Evolutionary conservation across 1,140 invertebrate species (phyloP).

Genomic region (Trachymyrmex cornetzi): DNA sequence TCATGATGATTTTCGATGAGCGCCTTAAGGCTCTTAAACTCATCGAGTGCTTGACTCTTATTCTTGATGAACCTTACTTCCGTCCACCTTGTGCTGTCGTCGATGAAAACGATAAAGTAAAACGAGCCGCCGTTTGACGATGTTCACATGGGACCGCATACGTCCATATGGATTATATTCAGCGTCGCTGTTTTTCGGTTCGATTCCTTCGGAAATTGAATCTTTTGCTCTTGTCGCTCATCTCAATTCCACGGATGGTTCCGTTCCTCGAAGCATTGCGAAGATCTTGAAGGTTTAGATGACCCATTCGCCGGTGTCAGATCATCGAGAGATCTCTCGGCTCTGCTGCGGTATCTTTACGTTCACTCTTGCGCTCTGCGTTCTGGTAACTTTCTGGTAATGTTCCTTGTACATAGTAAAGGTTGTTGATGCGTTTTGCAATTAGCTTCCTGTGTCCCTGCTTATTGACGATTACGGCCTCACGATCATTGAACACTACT

Average conservation of each 20-base stretch:
- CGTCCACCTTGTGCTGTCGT: too few species aligned
- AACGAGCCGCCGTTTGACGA: too few species aligned
- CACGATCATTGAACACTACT: neutral
- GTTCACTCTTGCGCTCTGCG: neutral
- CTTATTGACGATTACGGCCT: neutral
- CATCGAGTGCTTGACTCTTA: too few species aligned
- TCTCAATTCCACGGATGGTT: neutral
- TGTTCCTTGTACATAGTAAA: constrained; percentile 8
- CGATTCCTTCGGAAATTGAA: too few species aligned
- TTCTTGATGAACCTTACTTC: too few species aligned
- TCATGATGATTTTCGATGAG: too few species aligned
- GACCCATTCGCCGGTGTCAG: neutral
- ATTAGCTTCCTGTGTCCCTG: neutral
- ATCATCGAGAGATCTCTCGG: neutral
- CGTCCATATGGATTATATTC: too few species aligned
- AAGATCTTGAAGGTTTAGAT: neutral
- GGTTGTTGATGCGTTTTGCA: neutral
- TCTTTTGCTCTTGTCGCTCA: neutral
- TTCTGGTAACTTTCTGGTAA: neutral
- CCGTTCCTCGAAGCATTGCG: neutral
- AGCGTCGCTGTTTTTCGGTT: too few species aligned
- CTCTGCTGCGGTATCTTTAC: too few species aligned
- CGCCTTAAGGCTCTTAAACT: too few species aligned
- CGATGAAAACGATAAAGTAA: too few species aligned
- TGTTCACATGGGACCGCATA: too few species aligned